Evolutionary conservation across 2,888 invertebrate species (phyloP).

Genomic region (Halictus ligatus): DNA sequence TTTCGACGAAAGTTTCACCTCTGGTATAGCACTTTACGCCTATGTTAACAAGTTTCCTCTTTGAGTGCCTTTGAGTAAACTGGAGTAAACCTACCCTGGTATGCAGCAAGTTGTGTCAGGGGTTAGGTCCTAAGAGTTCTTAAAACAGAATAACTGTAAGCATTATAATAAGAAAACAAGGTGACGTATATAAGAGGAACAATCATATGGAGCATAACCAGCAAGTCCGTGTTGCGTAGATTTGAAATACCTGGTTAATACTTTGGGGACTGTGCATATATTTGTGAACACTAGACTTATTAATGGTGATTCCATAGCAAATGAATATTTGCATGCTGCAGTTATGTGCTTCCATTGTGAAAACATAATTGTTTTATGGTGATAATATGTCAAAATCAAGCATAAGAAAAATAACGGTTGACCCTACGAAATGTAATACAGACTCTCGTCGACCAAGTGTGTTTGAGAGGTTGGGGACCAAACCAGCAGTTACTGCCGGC

Average conservation of each 20-base stretch:
- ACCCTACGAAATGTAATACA: conserved; percentile 89
- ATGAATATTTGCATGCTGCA: conserved; percentile 75
- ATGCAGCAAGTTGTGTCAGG: conserved; percentile 1
- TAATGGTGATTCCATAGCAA: conserved; percentile 66
- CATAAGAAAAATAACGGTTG: conserved; percentile 92
- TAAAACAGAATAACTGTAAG: conserved; percentile 32
- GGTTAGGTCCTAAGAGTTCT: conserved; percentile 24
- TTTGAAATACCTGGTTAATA: conserved; percentile 22
- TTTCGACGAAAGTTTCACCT: neutral
- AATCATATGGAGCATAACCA: conserved; percentile 21
- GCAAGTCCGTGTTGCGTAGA: conserved; percentile 7
- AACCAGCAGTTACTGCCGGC: conserved; percentile 86
- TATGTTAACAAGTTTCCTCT: neutral
- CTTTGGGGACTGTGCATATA: conserved; percentile 13
- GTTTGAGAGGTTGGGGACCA: conserved; percentile 92
- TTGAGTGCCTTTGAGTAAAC: neutral
- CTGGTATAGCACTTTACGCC: neutral
- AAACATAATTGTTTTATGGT: conserved; percentile 82
- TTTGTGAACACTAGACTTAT: conserved; percentile 30
- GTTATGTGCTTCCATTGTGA: conserved; percentile 83
- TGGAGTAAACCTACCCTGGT: conserved; percentile 9
- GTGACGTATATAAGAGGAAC: neutral
- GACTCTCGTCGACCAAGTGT: conserved; percentile 91
- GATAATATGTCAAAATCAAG: conserved; percentile 89
- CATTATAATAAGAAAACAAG: conserved; percentile 12